phyloP scores from a whole-genome alignment of 2,113 vertebrate species.

The Catharus fuscescens region DNA sequence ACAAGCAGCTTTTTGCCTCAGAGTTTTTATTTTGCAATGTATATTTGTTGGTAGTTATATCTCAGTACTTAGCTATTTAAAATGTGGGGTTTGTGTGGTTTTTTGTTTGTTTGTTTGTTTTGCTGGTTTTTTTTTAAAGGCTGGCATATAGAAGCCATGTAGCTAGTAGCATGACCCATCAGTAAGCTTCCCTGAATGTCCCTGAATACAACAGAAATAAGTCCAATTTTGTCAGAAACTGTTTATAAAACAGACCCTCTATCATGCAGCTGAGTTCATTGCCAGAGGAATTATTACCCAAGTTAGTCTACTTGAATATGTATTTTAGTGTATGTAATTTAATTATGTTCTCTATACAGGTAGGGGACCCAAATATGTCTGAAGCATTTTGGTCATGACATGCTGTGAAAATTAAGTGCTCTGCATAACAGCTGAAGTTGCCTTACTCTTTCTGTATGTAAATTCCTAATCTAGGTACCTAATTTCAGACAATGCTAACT shows the following conservation, averaged over 20 bases:
- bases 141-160: not conserved
- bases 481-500: not conserved
- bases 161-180: not conserved
- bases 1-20: not conserved
- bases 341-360: not conserved
- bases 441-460: not conserved
- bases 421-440: not conserved
- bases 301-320: not conserved
- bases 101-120: not conserved
- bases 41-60: not conserved
- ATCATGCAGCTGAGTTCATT: not conserved
- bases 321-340: not conserved
- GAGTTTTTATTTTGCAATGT: not conserved
- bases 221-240: not conserved
- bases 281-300: not conserved
- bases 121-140: not conserved
- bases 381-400: not conserved
- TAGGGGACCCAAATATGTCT: not conserved
- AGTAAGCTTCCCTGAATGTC: not conserved
- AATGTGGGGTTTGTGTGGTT: not conserved
- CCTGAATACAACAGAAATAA: not conserved
- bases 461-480: not conserved
- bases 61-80: not conserved
- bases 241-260: not conserved
- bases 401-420: not conserved